Conservation (phyloP, 2,113 vertebrate species). For the Anguilla rostrata region DNA sequence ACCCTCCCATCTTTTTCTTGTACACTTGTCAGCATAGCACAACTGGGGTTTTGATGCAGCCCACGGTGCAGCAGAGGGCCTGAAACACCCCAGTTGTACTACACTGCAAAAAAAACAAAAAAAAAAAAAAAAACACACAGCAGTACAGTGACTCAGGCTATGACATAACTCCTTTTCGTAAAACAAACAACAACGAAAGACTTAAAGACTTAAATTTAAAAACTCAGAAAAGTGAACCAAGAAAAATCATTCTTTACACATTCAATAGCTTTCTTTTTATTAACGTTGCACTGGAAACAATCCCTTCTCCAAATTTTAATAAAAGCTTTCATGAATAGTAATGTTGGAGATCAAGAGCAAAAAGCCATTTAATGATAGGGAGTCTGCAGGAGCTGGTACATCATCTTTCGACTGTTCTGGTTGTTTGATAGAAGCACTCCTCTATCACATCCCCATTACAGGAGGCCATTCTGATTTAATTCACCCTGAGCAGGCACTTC, state of each 20-base stretch:
- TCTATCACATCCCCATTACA: no score
- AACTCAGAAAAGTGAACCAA: background rate
- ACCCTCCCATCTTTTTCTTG: background rate
- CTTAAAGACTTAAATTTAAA: background rate
- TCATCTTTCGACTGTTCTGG: background rate
- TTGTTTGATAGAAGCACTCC: no score
- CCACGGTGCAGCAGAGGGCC: background rate
- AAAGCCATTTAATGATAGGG: background rate
- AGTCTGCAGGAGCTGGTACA: background rate
- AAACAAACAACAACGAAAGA: background rate
- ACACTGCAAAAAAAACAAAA: background rate
- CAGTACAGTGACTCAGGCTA: no score
- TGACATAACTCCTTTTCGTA: no score
- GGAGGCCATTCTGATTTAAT: background rate
- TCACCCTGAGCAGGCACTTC: background rate
- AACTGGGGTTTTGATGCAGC: background rate
- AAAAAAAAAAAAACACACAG: background rate
- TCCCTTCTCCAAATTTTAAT: background rate
- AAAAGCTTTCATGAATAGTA: background rate
- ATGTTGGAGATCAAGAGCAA: background rate
- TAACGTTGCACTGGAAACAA: background rate
- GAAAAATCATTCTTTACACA: background rate
- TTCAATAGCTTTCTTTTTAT: background rate
- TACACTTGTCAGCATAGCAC: background rate
- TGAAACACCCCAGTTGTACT: background rate